Evolutionary conservation across 2,888 invertebrate species (phyloP).

Genomic region (Allacma fusca): DNA sequence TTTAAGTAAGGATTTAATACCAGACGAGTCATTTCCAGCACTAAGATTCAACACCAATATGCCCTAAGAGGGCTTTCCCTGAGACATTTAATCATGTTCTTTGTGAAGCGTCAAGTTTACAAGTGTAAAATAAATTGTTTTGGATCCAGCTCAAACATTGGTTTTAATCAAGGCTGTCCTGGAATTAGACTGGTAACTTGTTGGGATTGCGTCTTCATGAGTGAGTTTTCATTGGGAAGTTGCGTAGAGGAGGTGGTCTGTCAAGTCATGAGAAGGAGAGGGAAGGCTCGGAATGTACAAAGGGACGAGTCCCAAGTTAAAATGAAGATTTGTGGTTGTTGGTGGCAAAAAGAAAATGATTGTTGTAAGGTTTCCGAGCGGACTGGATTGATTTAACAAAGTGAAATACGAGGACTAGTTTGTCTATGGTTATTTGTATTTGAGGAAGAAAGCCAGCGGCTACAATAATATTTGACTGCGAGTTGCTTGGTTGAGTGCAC

Average conservation of each 20-base stretch:
- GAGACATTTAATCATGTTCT: no score
- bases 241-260: no score
- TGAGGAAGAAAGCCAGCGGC: constrained; percentile 46
- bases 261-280: constrained; percentile 14
- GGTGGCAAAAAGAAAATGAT: constrained; percentile 44
- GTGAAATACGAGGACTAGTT: constrained; percentile 21
- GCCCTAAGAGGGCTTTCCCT: no score
- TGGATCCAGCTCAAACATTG: not conserved
- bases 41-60: no score
- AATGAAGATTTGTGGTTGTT: constrained; percentile 43
- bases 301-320: constrained; percentile 7
- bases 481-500: constrained; percentile 57
- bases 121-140: constrained; percentile 5
- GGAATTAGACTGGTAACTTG: no score
- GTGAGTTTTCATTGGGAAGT: no score
- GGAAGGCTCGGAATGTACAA: constrained; percentile 12
- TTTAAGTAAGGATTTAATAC: no score
- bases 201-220: no score
- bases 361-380: constrained; percentile 40
- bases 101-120: no score
- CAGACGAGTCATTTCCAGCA: no score
- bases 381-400: constrained; percentile 43
- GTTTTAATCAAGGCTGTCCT: constrained; percentile 15
- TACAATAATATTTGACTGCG: constrained; percentile 54
- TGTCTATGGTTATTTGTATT: constrained; percentile 44